A percentile compares a stretch with the other conserved stretches of the same genome.
Evolutionary conservation across 2,113 vertebrate species (phyloP).

Genomic region (Piaya cayana): DNA sequence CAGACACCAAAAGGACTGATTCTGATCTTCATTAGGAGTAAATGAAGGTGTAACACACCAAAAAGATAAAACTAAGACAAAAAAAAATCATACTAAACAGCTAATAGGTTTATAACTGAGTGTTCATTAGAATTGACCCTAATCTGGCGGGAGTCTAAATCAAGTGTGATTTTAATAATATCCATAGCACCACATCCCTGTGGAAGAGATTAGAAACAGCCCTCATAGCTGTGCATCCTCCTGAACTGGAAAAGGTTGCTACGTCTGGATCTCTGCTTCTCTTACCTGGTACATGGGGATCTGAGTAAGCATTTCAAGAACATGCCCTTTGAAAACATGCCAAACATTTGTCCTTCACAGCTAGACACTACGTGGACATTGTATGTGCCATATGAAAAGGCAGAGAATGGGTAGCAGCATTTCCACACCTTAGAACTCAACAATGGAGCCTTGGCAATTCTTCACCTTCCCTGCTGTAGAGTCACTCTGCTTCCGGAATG

Average conservation of each 20-base stretch:
- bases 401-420: not conserved
- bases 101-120: not conserved
- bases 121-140: not conserved
- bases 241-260: not conserved
- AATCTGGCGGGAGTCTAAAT: not conserved
- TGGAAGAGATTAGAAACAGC: not conserved
- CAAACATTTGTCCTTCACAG: not conserved
- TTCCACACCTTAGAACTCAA: not conserved
- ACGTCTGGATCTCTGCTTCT: not conserved
- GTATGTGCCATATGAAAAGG: not conserved
- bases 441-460: not conserved
- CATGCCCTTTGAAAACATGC: not conserved
- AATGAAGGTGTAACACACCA: not conserved
- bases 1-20: not conserved
- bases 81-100: not conserved
- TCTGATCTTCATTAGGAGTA: conserved; percentile 12
- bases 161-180: not conserved
- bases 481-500: not conserved
- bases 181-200: accelerated
- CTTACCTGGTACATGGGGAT: accelerated
- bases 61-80: not conserved
- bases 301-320: not conserved
- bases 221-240: not conserved
- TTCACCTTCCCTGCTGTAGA: not conserved
- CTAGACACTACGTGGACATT: not conserved